Evolutionary conservation across 2,888 invertebrate species (phyloP).

Genomic region (Villa cingulata): DNA sequence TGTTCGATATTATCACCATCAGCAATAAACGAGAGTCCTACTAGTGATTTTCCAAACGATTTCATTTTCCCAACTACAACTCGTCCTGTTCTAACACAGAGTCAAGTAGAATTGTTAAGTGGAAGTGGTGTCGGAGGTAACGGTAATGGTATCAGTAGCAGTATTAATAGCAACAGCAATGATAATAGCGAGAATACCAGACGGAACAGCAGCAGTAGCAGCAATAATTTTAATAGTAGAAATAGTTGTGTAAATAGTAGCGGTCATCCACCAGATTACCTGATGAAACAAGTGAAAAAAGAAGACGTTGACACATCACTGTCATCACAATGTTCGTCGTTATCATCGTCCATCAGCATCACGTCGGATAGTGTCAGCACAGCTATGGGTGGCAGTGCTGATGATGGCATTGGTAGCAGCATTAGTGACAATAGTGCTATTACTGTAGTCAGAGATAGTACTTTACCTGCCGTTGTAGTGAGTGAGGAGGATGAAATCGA

Average conservation of each 20-base stretch:
- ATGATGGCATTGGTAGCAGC: background rate
- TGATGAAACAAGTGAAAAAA: background rate
- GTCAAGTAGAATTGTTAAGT: constrained; percentile 11
- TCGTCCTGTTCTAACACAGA: constrained; percentile 23
- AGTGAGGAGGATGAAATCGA: background rate
- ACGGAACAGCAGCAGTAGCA: constrained; percentile 1
- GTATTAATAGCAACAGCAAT: constrained; percentile 5
- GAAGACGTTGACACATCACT: background rate
- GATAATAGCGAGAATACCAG: background rate
- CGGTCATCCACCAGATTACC: background rate
- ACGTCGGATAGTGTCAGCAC: constrained; percentile 7
- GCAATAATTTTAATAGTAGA: constrained; percentile 8
- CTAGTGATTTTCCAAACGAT: constrained; percentile 7
- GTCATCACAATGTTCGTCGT: background rate
- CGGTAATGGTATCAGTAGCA: background rate
- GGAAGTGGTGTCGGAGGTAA: background rate
- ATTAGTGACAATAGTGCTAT: background rate
- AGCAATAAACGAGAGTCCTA: background rate
- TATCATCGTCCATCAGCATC: background rate
- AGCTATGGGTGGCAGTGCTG: background rate
- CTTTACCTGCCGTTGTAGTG: background rate
- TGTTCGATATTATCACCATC: background rate
- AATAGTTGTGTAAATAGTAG: background rate
- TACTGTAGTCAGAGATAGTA: background rate
- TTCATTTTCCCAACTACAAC: constrained; percentile 25